Conservation (phyloP, 2,888 invertebrate species). For the Caenorhabditis sinica region DNA sequence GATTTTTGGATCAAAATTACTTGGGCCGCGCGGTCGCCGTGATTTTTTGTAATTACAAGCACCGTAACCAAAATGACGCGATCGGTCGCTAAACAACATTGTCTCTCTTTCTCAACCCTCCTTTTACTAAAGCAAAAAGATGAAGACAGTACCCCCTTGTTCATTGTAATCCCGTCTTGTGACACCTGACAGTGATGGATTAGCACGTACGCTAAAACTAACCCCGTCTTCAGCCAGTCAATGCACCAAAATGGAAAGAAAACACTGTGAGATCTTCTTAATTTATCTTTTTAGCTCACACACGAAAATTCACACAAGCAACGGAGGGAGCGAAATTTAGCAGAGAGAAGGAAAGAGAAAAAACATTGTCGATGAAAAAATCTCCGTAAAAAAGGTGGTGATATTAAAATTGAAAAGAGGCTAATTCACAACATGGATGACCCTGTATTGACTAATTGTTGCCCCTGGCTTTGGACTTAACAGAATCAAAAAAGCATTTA, state of each 20-base stretch:
- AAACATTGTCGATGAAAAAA: slow-evolving; percentile 24
- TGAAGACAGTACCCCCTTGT: background rate
- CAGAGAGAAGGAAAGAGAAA: slow-evolving; percentile 23
- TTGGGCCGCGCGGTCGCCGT: no score
- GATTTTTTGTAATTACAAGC: no score
- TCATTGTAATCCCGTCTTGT: slow-evolving; percentile 17
- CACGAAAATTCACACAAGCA: slow-evolving; percentile 24
- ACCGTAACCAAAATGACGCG: no score
- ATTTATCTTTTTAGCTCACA: background rate
- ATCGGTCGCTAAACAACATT: no score
- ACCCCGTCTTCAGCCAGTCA: slow-evolving; percentile 42
- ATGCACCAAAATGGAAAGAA: slow-evolving; percentile 43
- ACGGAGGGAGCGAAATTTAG: slow-evolving; percentile 55
- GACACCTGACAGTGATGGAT: slow-evolving; percentile 10
- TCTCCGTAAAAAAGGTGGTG: slow-evolving; percentile 44
- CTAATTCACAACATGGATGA: slow-evolving; percentile 11
- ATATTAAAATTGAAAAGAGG: slow-evolving; percentile 40
- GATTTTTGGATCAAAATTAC: no score
- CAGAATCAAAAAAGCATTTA: no score
- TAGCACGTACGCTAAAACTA: slow-evolving; percentile 49
- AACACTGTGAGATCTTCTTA: background rate
- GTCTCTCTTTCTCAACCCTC: slow-evolving; percentile 21
- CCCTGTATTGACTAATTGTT: background rate
- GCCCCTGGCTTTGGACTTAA: no score
- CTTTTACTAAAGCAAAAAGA: slow-evolving; percentile 17